Percentiles rank a stretch among this genome's conserved stretches.
phyloP scores from a whole-genome alignment of 2,888 invertebrate species.

The Malachius bipustulatus region DNA sequence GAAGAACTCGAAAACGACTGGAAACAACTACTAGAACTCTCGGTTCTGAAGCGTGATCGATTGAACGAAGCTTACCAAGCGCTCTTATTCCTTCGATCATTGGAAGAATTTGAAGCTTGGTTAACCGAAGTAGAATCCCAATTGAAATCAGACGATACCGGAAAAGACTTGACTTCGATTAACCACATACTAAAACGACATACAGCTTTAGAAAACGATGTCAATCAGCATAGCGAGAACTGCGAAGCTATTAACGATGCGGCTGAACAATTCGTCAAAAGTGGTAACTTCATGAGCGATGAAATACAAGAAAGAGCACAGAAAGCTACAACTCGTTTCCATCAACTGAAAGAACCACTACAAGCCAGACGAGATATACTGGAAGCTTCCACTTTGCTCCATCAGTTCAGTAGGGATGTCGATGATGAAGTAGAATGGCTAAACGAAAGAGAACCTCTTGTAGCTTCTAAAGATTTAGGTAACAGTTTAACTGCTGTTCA shows the following conservation, averaged over 20 bases:
- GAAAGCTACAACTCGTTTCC: conserved; percentile 47
- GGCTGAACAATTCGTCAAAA: conserved; percentile 64
- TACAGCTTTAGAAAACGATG: conserved; percentile 74
- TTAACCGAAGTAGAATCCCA: conserved; percentile 78
- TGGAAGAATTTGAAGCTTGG: conserved; percentile 91
- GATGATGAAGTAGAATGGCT: conserved; percentile 91
- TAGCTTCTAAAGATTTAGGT: conserved; percentile 56
- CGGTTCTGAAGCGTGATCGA: conserved; percentile 70
- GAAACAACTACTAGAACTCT: conserved; percentile 72
- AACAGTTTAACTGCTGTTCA: conserved; percentile 61
- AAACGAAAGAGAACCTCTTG: conserved; percentile 60
- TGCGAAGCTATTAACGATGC: conserved; percentile 69
- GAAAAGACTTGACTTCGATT: conserved; percentile 80
- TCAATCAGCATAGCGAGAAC: conserved; percentile 70
- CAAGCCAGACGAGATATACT: conserved; percentile 84
- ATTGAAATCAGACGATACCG: conserved; percentile 58
- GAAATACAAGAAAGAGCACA: conserved; percentile 69
- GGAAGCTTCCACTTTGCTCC: conserved; percentile 77
- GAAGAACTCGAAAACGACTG: conserved; percentile 79
- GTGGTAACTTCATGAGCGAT: conserved; percentile 79
- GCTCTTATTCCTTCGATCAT: conserved; percentile 67
- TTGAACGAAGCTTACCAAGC: conserved; percentile 88
- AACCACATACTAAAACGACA: conserved; percentile 72
- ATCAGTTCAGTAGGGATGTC: conserved; percentile 83
- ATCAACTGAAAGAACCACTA: conserved; percentile 70